Percentiles rank a stretch among this genome's conserved stretches.
These are phyloP conservation scores for Gryon sp. DNA, from an alignment of 1,140 invertebrate species.

Conservation along the genomic window DNA sequence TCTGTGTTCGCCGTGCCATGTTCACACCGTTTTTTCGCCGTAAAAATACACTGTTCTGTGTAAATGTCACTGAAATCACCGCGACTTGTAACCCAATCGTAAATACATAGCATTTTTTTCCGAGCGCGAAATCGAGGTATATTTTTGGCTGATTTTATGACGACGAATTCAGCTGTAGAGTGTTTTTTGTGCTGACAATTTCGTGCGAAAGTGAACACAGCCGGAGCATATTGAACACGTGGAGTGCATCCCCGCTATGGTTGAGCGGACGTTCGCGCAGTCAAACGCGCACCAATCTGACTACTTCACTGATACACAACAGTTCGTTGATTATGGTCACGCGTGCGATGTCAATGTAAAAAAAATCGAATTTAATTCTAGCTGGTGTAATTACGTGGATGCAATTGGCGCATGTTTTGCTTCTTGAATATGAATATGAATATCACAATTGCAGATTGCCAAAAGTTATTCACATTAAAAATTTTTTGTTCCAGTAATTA, in stretches of 20 bases:
- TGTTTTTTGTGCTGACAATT: constrained; percentile 59
- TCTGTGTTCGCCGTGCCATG: constrained; percentile 30
- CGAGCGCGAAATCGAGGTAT: constrained; percentile 4
- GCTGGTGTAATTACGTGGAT: constrained; percentile 9
- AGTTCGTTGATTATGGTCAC: constrained; percentile 37
- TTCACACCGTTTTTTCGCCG: constrained; percentile 44
- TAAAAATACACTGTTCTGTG: constrained; percentile 48
- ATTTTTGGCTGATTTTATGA: constrained; percentile 49
- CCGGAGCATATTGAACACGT: constrained; percentile 59
- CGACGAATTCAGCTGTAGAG: constrained; percentile 15
- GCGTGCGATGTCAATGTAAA: constrained; percentile 6
- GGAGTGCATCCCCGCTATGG: constrained; percentile 43
- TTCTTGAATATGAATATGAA: too few species aligned
- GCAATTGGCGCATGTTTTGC: constrained; percentile 5
- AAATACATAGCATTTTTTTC: constrained; percentile 38
- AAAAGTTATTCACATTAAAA: too few species aligned
- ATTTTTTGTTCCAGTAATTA: too few species aligned
- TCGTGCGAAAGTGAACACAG: constrained; percentile 59
- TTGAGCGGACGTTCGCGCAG: constrained; percentile 32
- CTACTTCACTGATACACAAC: constrained; percentile 36
- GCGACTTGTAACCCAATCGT: constrained; percentile 41
- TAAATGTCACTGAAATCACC: constrained; percentile 47
- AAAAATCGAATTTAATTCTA: constrained; percentile 29
- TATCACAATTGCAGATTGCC: too few species aligned
- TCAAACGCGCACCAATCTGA: constrained; percentile 37